Conservation (phyloP, 1,140 invertebrate species). For the Nautilus pompilius region DNA sequence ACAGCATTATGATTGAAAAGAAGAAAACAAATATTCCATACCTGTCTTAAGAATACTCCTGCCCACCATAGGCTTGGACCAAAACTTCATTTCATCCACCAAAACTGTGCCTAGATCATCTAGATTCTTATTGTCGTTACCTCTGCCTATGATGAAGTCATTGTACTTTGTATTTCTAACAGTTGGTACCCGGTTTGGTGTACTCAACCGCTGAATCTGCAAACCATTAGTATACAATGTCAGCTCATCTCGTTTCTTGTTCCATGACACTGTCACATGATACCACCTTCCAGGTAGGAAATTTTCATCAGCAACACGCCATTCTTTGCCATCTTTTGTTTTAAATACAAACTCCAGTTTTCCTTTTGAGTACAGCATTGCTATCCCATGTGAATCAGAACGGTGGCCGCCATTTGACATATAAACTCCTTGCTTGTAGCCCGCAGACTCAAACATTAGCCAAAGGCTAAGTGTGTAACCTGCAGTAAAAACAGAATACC, state of each 20-base stretch:
- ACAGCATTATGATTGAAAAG: not conserved
- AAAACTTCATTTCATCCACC: constrained; percentile 50
- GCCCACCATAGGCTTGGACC: constrained; percentile 32
- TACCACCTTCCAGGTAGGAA: constrained; percentile 46
- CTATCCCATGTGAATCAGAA: constrained; percentile 42
- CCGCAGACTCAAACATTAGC: constrained; percentile 37
- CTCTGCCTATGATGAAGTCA: constrained; percentile 40
- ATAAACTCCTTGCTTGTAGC: constrained; percentile 36
- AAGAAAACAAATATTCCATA: constrained; percentile 14
- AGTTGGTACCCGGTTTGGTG: constrained; percentile 4
- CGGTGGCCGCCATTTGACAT: constrained; percentile 50
- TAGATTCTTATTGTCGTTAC: constrained; percentile 34
- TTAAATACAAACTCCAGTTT: constrained; percentile 40
- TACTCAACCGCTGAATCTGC: not conserved
- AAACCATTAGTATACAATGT: constrained; percentile 43
- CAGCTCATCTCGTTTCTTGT: constrained; percentile 27
- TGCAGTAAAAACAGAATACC: constrained; percentile 16
- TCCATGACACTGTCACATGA: constrained; percentile 48
- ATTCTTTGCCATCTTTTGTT: constrained; percentile 34
- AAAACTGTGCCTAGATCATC: constrained; percentile 28
- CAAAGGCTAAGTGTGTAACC: constrained; percentile 51
- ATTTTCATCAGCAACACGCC: constrained; percentile 31
- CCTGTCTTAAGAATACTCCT: too few species aligned
- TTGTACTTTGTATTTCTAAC: constrained; percentile 14
- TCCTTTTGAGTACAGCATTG: constrained; percentile 45